Percentiles rank a stretch among this genome's conserved stretches.
Evolutionary conservation across 2,888 invertebrate species (phyloP).

Genomic region (Melitaea athalia): DNA sequence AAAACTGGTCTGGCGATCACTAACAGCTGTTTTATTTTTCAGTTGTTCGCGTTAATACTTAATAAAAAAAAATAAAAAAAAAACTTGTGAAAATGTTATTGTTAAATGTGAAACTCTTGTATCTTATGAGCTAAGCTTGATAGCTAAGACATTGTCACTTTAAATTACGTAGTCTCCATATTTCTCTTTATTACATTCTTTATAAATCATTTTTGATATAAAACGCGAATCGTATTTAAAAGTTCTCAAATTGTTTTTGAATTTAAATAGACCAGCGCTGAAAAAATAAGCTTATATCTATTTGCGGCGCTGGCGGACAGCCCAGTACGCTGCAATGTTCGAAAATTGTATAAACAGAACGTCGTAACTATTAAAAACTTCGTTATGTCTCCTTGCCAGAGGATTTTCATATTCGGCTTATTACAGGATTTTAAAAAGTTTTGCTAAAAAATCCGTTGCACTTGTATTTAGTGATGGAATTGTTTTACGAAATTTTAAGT

Average conservation of each 20-base stretch:
- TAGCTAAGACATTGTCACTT: too few relatives aligned
- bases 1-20: too few relatives aligned
- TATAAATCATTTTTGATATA: slow-evolving; percentile 1
- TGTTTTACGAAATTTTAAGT: not conserved
- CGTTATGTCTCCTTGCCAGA: slow-evolving; percentile 30
- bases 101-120: too few relatives aligned
- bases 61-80: too few relatives aligned
- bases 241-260: not conserved
- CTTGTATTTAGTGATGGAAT: not conserved
- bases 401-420: slow-evolving; percentile 37
- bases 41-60: too few relatives aligned
- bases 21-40: too few relatives aligned
- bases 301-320: slow-evolving; percentile 21
- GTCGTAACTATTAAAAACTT: slow-evolving; percentile 38
- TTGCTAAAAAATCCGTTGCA: slow-evolving; percentile 10
- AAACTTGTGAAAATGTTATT: too few relatives aligned
- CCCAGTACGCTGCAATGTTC: slow-evolving; percentile 32
- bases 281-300: slow-evolving; percentile 24
- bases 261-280: slow-evolving; percentile 10
- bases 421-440: slow-evolving; percentile 31
- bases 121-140: too few relatives aligned
- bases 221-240: not conserved
- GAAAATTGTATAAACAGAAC: slow-evolving; percentile 33
- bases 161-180: not conserved
- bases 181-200: not conserved